Evolutionary conservation across 2,888 invertebrate species (phyloP), one percentile per base, ranked within the genome.

Genomic region (Myopa tessellatipennis): DNA sequence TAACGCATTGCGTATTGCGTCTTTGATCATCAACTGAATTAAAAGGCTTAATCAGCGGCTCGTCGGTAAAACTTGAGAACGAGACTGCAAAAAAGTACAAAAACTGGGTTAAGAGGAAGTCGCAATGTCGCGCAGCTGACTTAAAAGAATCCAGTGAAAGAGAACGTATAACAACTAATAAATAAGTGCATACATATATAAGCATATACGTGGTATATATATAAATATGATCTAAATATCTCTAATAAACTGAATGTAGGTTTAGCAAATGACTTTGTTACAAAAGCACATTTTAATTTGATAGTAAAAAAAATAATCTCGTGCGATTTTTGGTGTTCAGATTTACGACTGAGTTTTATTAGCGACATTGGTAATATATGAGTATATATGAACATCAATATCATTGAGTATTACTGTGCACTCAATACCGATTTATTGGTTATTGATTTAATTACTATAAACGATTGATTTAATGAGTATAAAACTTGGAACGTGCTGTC

Each of bases 21-120:
- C 70, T 55, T 34, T 4, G 55, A 52, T 70, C 52, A 70, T 70
- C 70, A 18, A 36, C 70, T 70, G 70, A 52, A 55, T 55, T 55
- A 55, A 70, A 26, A 60, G 16, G 38, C 36, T 61, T 18, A 73
- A 73, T 61, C 73, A 60, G 60, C 26, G 73, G 18, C 18, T 61
- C 26, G 18, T 14, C 61, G 61, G 61, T n/a, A 2, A 61, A 50
- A 26, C 45, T n/a, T 52, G 7, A 38, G 67, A 61, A 7, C 18
- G 75, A 55, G 40, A 75, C 71, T 78, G 76, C 78, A 70, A 12
- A 55, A 16, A 68, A 14, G 50, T 50, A 26, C 16, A 12, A 77
- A 79, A 84, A 84, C 77, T 83, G 81, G 84, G 83, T 82, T 83
- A 83, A 82, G 80, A 84, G 84, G 82, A 84, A 84, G 83, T 81